Percentiles rank a stretch among this genome's conserved stretches.
These are phyloP conservation scores for Hoplodrina ambigua DNA, from an alignment of 2,888 invertebrate species.

Conservation along the genomic window DNA sequence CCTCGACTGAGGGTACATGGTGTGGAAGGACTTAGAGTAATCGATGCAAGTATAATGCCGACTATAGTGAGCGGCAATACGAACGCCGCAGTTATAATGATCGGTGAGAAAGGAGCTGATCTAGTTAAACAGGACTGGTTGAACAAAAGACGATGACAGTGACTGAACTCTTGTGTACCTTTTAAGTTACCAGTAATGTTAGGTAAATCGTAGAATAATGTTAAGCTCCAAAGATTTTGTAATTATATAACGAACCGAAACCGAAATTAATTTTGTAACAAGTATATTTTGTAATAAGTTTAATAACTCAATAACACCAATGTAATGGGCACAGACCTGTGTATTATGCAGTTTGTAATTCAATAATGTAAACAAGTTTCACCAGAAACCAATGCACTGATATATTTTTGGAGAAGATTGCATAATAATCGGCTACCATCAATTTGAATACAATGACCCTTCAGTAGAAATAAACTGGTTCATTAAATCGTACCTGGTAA, in stretches of 20 bases:
- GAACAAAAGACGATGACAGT: slow-evolving; percentile 78
- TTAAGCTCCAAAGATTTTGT: slow-evolving; percentile 63
- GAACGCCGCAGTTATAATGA: slow-evolving; percentile 97
- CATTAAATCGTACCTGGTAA: slow-evolving; percentile 41
- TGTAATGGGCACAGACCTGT: slow-evolving; percentile 6
- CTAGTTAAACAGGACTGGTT: slow-evolving; percentile 96
- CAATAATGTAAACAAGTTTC: slow-evolving; percentile 17
- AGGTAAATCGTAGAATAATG: slow-evolving; percentile 29
- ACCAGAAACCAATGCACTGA: slow-evolving; percentile 1
- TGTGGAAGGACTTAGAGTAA: slow-evolving; percentile 94
- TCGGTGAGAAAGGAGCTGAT: slow-evolving; percentile 96
- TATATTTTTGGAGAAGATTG: slow-evolving; percentile 22
- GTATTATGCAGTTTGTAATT: neutral
- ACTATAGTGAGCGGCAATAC: slow-evolving; percentile 97
- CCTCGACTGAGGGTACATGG: slow-evolving; percentile 94
- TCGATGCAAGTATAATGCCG: slow-evolving; percentile 97
- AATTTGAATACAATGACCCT: slow-evolving; percentile 22
- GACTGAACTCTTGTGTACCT: slow-evolving; percentile 48
- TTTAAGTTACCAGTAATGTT: slow-evolving; percentile 62
- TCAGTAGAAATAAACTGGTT: slow-evolving; percentile 6
- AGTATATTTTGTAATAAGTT: slow-evolving; percentile 2
- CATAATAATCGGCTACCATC: slow-evolving; percentile 18
- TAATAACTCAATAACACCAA: neutral
- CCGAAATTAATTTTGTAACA: slow-evolving; percentile 14
- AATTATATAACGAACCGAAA: slow-evolving; percentile 28